phyloP scores from a whole-genome alignment of 1,140 invertebrate genomes.

The Drosophila parabipectinata region DNA sequence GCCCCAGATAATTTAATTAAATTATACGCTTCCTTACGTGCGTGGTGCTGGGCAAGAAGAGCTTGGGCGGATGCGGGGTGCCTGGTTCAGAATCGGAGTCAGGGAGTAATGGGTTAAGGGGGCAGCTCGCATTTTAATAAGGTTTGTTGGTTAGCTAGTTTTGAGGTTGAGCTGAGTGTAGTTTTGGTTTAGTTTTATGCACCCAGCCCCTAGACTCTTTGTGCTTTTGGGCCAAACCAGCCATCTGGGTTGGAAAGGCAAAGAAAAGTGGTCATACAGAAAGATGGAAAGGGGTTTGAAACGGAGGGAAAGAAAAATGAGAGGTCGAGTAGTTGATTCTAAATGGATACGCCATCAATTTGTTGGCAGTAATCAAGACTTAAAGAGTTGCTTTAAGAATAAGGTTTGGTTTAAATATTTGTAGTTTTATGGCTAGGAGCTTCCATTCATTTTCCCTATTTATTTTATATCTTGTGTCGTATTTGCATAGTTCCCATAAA shows the following conservation, averaged over 20 bases:
- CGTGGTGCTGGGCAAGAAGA: slow-evolving; percentile 30
- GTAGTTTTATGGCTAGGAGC: no score
- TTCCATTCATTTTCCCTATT: background rate
- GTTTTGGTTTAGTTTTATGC: slow-evolving; percentile 75
- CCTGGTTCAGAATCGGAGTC: slow-evolving; percentile 2
- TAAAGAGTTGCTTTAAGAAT: background rate
- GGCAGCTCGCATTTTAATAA: slow-evolving; percentile 74
- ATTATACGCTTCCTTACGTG: slow-evolving; percentile 80
- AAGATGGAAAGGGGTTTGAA: background rate
- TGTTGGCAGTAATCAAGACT: background rate
- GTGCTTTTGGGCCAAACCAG: slow-evolving; percentile 55
- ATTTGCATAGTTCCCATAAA: slow-evolving; percentile 24
- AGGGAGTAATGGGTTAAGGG: slow-evolving; percentile 55
- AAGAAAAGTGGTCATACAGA: slow-evolving; percentile 25
- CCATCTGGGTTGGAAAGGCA: slow-evolving; percentile 61
- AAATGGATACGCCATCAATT: slow-evolving; percentile 6
- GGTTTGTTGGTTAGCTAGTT: slow-evolving; percentile 79
- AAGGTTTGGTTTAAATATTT: no score
- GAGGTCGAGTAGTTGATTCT: background rate
- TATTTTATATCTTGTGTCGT: background rate
- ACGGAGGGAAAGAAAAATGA: background rate
- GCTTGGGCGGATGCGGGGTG: background rate
- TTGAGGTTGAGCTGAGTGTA: slow-evolving; percentile 80
- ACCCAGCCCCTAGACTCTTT: slow-evolving; percentile 45
- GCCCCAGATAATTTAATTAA: slow-evolving; percentile 81